Evolutionary conservation across 2,888 invertebrate genomes (phyloP).

Genomic region (Zootermopsis nevadensis): DNA sequence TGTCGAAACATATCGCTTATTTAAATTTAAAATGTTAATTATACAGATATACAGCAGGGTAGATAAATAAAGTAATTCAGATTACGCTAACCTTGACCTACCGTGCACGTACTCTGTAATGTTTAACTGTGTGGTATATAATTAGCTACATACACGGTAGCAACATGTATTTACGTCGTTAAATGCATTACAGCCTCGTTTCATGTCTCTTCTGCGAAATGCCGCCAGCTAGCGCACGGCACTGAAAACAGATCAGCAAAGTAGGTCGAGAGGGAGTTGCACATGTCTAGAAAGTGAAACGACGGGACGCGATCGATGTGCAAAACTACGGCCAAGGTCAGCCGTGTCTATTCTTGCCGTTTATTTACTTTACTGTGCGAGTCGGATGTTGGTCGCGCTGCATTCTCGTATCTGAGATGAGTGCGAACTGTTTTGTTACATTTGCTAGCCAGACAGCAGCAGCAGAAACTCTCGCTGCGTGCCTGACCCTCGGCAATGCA

Average conservation of each 20-base stretch:
- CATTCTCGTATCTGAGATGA: no score
- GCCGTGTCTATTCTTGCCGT: neutral
- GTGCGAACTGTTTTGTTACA: no score
- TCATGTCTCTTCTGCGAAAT: neutral
- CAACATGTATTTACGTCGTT: neutral
- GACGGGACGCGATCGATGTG: constrained; percentile 8
- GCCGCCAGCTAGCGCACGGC: neutral
- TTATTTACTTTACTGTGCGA: constrained; percentile 1
- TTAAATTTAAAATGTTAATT: no score
- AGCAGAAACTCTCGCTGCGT: neutral
- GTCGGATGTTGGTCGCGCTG: neutral
- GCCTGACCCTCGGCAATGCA: constrained; percentile 14
- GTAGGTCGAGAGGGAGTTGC: constrained; percentile 12
- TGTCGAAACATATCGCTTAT: no score
- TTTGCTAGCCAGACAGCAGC: no score
- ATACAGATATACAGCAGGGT: no score
- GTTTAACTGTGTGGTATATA: neutral
- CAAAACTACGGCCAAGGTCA: constrained; percentile 2
- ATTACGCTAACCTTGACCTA: constrained; percentile 22
- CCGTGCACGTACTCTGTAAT: no score
- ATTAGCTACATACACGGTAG: neutral
- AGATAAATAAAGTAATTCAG: neutral
- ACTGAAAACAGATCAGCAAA: neutral
- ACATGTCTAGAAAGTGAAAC: constrained; percentile 30
- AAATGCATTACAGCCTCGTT: neutral